phyloP scores from a whole-genome alignment of 1,140 invertebrate species.

The Pseudachorutes palmiensis region DNA sequence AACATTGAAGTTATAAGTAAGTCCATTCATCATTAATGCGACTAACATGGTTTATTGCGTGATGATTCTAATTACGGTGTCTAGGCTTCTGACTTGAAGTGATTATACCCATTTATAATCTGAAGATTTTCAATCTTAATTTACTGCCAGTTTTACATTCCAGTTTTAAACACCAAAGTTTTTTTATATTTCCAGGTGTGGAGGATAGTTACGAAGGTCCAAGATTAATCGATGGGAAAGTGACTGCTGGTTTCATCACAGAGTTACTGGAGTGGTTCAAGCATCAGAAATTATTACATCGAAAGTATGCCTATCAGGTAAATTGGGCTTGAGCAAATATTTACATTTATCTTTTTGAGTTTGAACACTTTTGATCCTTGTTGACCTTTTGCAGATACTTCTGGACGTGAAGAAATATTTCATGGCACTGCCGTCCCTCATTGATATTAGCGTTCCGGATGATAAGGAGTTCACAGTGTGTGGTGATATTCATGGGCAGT shows the following conservation, averaged over 20 bases:
- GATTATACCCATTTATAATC: slow-evolving; percentile 12
- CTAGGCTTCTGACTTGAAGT: slow-evolving; percentile 32
- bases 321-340: too few species aligned
- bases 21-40: neutral
- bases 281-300: slow-evolving; percentile 85
- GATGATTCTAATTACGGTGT: slow-evolving; percentile 29
- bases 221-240: slow-evolving; percentile 67
- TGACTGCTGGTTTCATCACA: slow-evolving; percentile 73
- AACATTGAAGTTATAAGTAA: slow-evolving; percentile 83
- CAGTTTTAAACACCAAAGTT: neutral
- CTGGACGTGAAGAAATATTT: slow-evolving; percentile 82
- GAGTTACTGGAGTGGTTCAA: slow-evolving; percentile 86
- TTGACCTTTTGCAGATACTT: slow-evolving; percentile 84
- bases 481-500: slow-evolving; percentile 99
- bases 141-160: too few species aligned
- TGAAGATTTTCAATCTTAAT: slow-evolving; percentile 10
- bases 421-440: slow-evolving; percentile 71
- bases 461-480: slow-evolving; percentile 95
- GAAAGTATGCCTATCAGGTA: slow-evolving; percentile 96
- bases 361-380: too few species aligned
- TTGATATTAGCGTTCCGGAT: slow-evolving; percentile 80
- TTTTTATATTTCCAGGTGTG: slow-evolving; percentile 56
- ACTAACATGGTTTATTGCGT: neutral
- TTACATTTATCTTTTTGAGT: too few species aligned
- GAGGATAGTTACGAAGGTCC: slow-evolving; percentile 93